phyloP scores from a whole-genome alignment of 2,888 invertebrate species.

The Neocrepidodera transversa region DNA sequence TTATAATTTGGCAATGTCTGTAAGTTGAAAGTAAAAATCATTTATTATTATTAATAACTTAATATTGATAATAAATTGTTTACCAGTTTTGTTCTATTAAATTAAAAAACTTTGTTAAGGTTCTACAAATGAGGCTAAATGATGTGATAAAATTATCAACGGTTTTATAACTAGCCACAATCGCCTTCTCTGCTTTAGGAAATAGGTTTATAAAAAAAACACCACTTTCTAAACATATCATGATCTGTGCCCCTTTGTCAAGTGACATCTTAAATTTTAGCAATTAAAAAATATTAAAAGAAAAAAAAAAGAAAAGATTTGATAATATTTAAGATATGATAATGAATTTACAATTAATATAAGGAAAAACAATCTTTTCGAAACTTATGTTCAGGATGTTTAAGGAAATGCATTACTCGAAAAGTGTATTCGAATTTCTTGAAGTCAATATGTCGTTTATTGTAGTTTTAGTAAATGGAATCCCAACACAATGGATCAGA shows the following conservation, averaged over 20 bases:
- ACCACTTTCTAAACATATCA: constrained; percentile 82
- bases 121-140: constrained; percentile 46
- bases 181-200: constrained; percentile 65
- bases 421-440: constrained; percentile 21
- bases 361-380: constrained; percentile 43
- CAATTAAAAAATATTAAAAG: constrained; percentile 58
- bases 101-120: constrained; percentile 28
- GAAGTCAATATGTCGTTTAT: constrained; percentile 25
- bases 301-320: constrained; percentile 59
- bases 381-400: constrained; percentile 30
- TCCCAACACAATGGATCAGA: neutral
- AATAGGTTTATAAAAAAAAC: constrained; percentile 66
- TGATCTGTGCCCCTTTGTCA: constrained; percentile 78
- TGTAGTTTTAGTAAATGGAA: constrained; percentile 1
- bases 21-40: no score
- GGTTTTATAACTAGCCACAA: constrained; percentile 62
- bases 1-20: no score
- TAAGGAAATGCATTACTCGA: constrained; percentile 22
- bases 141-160: constrained; percentile 60
- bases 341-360: constrained; percentile 59
- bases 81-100: no score
- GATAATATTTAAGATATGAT: constrained; percentile 61
- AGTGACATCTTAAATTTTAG: constrained; percentile 65
- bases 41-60: no score
- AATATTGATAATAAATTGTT: no score